These are phyloP conservation scores for Hyperoplus immaculatus DNA, from an alignment of 2,797 vertebrate genomes.

Conservation along the genomic window DNA sequence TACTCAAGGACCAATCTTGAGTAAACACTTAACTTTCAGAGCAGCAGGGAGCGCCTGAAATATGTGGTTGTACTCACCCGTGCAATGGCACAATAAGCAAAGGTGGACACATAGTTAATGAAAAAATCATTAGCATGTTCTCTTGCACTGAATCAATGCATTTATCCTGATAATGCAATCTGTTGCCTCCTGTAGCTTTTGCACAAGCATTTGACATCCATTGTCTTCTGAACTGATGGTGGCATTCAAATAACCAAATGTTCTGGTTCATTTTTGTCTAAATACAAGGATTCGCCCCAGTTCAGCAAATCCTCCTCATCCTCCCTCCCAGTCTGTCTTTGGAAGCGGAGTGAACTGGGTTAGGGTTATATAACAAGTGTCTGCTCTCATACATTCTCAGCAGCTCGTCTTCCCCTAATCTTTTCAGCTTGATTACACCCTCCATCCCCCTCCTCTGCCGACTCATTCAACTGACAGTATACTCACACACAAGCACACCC, in stretches of 20 bases:
- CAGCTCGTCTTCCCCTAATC: conserved; percentile 83
- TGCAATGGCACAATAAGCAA: conserved; percentile 23
- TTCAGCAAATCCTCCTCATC: conserved; percentile 31
- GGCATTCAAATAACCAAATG: conserved; percentile 22
- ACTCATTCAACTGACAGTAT: conserved; percentile 66
- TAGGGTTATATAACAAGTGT: conserved; percentile 83
- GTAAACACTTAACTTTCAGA: conserved; percentile 39
- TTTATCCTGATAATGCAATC: conserved; percentile 12
- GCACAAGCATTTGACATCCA: conserved; percentile 26
- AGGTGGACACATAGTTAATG: neutral
- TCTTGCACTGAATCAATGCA: neutral
- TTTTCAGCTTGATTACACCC: conserved; percentile 84
- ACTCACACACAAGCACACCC: conserved; percentile 51
- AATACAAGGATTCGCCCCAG: conserved; percentile 51
- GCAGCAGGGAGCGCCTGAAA: neutral
- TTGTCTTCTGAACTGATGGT: conserved; percentile 23
- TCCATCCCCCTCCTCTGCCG: conserved; percentile 62
- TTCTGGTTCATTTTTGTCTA: conserved; percentile 37
- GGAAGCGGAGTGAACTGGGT: conserved; percentile 74
- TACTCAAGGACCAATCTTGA: conserved; percentile 25
- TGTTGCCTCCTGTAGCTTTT: conserved; percentile 2
- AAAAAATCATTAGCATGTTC: neutral
- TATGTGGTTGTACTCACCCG: neutral
- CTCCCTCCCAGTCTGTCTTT: conserved; percentile 54
- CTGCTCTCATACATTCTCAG: conserved; percentile 80